Percentiles rank a stretch among this genome's conserved stretches.
These are phyloP conservation scores for Callospermophilus lateralis DNA, from an alignment of 2,113 vertebrate genomes.

Conservation along the genomic window DNA sequence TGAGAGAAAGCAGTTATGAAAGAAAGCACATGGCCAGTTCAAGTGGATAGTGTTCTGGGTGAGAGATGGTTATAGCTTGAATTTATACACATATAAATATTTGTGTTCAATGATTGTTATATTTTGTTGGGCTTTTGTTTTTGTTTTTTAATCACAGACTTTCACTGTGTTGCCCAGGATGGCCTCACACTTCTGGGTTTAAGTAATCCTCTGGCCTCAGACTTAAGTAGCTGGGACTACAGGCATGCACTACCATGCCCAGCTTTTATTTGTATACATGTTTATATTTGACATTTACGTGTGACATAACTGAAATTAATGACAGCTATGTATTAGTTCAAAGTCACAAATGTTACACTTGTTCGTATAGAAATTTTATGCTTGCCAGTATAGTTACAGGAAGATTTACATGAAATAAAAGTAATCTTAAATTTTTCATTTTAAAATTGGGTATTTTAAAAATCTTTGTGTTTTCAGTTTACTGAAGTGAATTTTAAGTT, in stretches of 20 bases:
- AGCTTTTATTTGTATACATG: neutral
- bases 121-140: neutral
- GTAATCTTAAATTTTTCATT: slow-evolving; percentile 42
- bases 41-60: neutral
- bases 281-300: neutral
- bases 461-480: slow-evolving; percentile 66
- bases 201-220: neutral
- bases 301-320: neutral
- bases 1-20: neutral
- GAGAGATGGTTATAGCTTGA: neutral
- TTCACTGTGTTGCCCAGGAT: neutral
- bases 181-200: neutral
- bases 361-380: neutral
- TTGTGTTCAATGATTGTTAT: neutral
- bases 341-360: slow-evolving; percentile 19
- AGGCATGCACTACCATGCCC: neutral
- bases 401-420: slow-evolving; percentile 16
- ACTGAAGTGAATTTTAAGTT: slow-evolving; percentile 43
- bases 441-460: slow-evolving; percentile 57
- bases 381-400: slow-evolving; percentile 22
- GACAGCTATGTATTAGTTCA: slow-evolving; percentile 2
- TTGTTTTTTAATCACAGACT: neutral
- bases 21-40: neutral
- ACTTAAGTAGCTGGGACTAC: neutral
- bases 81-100: neutral